Conservation (phyloP, 2,113 vertebrate species). For the Trematocara variabile region DNA sequence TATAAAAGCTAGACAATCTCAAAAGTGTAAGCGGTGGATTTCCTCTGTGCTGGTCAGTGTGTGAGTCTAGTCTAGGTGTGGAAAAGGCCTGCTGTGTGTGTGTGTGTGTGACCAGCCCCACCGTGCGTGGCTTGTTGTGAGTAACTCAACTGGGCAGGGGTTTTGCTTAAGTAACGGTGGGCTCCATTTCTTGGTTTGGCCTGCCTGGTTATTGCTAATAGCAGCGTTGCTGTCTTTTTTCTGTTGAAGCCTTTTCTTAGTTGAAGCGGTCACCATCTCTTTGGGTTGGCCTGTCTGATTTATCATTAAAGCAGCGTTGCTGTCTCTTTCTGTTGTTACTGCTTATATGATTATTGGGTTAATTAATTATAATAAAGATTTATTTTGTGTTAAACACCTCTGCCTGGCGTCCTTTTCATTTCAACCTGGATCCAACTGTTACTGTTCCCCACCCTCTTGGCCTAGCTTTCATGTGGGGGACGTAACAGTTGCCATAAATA, state of each 20-base stretch:
- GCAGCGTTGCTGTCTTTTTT: background rate
- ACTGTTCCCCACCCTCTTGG: too few species aligned
- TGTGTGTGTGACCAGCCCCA: background rate
- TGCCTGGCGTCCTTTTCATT: too few species aligned
- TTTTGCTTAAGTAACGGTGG: fast-evolving
- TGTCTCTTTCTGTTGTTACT: background rate
- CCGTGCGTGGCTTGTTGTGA: background rate
- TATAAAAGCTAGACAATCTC: background rate
- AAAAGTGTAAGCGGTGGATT: background rate
- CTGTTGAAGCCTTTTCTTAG: background rate
- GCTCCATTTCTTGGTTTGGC: background rate
- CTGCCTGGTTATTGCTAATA: background rate
- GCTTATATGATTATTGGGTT: background rate
- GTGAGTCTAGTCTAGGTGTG: background rate
- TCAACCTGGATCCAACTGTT: too few species aligned
- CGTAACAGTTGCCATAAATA: background rate
- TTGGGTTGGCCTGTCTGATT: background rate
- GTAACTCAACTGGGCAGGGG: background rate
- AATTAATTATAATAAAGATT: background rate
- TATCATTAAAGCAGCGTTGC: background rate
- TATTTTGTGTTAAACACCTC: background rate
- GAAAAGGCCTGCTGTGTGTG: background rate
- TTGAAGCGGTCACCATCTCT: background rate
- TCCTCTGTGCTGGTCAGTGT: background rate
- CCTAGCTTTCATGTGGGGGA: background rate